phyloP scores from a whole-genome alignment of 2,888 invertebrate genomes.

The Zeuzera pyrina region DNA sequence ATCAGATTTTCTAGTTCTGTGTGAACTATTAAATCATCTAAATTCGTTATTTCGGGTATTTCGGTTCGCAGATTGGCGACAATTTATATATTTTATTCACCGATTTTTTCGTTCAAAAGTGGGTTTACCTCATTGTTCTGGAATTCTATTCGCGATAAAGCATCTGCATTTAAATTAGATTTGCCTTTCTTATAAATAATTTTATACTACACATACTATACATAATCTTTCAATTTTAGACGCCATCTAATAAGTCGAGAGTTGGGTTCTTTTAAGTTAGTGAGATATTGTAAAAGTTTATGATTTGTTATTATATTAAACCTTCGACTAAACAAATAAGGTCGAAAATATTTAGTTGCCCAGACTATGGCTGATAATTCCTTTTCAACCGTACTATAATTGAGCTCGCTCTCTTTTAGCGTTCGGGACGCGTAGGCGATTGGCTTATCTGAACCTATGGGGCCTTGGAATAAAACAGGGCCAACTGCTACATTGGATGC shows the following conservation, averaged over 20 bases:
- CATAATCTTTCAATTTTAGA: not conserved
- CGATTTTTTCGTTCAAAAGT: not conserved
- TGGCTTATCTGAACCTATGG: not conserved
- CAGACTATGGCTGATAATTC: not conserved
- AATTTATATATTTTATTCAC: not conserved
- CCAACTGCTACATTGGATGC: not conserved
- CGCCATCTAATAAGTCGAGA: not conserved
- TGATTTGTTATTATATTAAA: not conserved
- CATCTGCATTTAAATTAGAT: not conserved
- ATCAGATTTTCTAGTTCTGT: not conserved
- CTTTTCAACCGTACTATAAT: not conserved
- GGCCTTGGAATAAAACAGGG: not conserved
- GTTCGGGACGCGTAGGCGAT: not conserved
- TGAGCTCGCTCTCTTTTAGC: not conserved
- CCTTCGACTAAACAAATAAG: not conserved
- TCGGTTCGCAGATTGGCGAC: not conserved
- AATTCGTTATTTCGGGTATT: not conserved
- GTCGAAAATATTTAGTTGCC: not conserved
- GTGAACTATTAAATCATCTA: not conserved
- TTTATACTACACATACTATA: no score
- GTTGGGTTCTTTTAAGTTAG: not conserved
- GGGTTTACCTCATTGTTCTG: not conserved
- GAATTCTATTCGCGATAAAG: not conserved
- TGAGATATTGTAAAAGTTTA: not conserved
- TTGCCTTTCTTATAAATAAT: not conserved